phyloP scores from a whole-genome alignment of 2,113 vertebrate genomes.

The Xenopus tropicalis region UCB_Xtro_10.0 CM004446.2:70821001-70821500 shows the following conservation, averaged over 20 bases:
- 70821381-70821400: background rate
- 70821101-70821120: too few relatives aligned
- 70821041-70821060: too few relatives aligned
- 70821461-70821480: too few relatives aligned
- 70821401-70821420: too few relatives aligned
- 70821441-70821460: too few relatives aligned
- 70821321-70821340: slow-evolving; percentile 15
- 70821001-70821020: too few relatives aligned
- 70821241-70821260: slow-evolving; percentile 7
- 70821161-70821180: slow-evolving; percentile 26
- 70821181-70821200: slow-evolving; percentile 37
- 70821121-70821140: too few relatives aligned
- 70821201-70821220: slow-evolving; percentile 39
- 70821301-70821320: slow-evolving; percentile 23
- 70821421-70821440: too few relatives aligned
- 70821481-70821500: too few relatives aligned
- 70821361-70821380: background rate
- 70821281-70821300: slow-evolving; percentile 8
- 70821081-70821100: too few relatives aligned
- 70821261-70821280: slow-evolving; percentile 32
- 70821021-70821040: too few relatives aligned
- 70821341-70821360: slow-evolving; percentile 35
- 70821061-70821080: too few relatives aligned
- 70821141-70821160: background rate
- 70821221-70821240: slow-evolving; percentile 9